Conservation (phyloP, 2,888 invertebrate species). For the Saturnia japonica region DNA sequence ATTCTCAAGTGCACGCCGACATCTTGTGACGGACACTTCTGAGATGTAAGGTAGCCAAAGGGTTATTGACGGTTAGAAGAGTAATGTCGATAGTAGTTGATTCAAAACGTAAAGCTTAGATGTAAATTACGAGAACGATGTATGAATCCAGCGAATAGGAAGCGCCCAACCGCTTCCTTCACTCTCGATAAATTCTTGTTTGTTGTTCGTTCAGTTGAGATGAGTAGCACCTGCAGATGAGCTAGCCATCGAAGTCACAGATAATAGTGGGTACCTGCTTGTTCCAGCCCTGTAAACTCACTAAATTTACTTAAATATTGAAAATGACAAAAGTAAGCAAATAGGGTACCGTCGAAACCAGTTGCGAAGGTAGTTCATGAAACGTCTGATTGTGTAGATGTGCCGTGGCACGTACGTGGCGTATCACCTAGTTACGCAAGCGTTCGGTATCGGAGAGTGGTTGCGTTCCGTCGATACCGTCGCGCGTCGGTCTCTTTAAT, state of each 20-base stretch:
- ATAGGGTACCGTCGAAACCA: neutral
- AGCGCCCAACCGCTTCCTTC: too few species aligned
- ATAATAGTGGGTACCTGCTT: neutral
- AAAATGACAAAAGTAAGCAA: neutral
- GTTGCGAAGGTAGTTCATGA: neutral
- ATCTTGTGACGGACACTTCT: too few species aligned
- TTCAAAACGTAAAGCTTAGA: too few species aligned
- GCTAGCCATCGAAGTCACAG: neutral
- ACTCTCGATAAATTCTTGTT: too few species aligned
- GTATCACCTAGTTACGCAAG: constrained; percentile 17
- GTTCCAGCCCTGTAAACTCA: neutral
- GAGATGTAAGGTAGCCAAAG: too few species aligned
- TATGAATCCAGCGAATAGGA: too few species aligned
- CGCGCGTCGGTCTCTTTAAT: neutral
- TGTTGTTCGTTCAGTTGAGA: neutral
- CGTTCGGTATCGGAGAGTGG: constrained; percentile 22
- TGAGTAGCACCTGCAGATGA: neutral
- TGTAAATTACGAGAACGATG: too few species aligned
- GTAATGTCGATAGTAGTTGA: too few species aligned
- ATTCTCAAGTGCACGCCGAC: too few species aligned
- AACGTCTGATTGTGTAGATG: constrained; percentile 6
- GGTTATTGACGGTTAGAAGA: too few species aligned
- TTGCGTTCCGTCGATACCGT: constrained; percentile 29
- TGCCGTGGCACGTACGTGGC: neutral
- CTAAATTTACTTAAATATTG: neutral